A percentile compares a stretch with the other conserved stretches of the same genome.
phyloP scores from a whole-genome alignment of 64 coral and sea anemone genomes.

The Trachythela sp. region DNA sequence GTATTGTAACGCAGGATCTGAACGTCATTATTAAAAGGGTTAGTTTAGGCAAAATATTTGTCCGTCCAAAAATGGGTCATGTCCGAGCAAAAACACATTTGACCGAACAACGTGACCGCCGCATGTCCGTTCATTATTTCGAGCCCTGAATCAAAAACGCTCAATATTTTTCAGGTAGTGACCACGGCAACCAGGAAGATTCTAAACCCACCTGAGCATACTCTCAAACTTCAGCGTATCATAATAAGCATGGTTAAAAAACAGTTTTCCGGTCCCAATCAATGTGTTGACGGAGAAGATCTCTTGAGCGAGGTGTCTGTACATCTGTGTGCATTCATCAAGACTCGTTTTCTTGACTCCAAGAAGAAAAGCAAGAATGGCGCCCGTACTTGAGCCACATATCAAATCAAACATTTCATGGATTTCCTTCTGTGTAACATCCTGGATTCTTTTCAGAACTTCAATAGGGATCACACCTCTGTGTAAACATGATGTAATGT shows the following conservation, averaged over 20 bases:
- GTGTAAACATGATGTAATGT: not conserved
- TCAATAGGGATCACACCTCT: conserved; percentile 92
- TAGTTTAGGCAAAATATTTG: too few species aligned
- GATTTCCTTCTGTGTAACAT: conserved; percentile 64
- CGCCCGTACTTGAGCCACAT: conserved; percentile 88
- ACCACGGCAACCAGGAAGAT: too few species aligned
- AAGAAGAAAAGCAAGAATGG: conserved; percentile 78
- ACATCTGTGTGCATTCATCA: conserved; percentile 76
- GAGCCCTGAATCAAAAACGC: too few species aligned
- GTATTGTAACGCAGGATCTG: too few species aligned
- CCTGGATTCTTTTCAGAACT: conserved; percentile 93
- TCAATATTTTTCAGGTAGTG: too few species aligned
- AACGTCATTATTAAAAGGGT: too few species aligned
- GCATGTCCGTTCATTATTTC: too few species aligned
- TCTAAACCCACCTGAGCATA: conserved; percentile 86
- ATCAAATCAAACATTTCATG: conserved; percentile 87
- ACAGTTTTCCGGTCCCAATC: conserved; percentile 90
- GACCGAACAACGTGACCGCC: too few species aligned
- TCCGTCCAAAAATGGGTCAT: too few species aligned
- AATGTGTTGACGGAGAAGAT: conserved; percentile 83
- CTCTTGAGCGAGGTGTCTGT: conserved; percentile 76
- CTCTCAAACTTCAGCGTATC: conserved; percentile 79
- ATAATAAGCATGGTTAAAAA: conserved; percentile 92
- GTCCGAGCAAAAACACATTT: too few species aligned
- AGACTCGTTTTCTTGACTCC: conserved; percentile 72